A percentile compares a stretch with the other conserved stretches of the same genome.
Evolutionary conservation across 2,113 vertebrate species (phyloP).

Genomic region (Python bivittatus): DNA sequence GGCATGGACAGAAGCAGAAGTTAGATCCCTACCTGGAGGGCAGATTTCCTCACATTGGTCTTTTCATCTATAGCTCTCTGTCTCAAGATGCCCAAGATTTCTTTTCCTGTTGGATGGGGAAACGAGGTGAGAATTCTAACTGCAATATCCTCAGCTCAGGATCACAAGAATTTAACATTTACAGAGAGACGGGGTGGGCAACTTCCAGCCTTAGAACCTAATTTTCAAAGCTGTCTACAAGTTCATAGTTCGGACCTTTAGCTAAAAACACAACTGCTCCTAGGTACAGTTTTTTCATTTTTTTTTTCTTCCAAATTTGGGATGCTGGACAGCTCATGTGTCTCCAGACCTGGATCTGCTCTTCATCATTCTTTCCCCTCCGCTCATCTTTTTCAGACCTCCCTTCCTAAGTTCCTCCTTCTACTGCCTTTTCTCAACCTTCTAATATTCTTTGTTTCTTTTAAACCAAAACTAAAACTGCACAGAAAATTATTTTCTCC

Average conservation of each 20-base stretch:
- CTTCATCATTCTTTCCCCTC: too few relatives aligned
- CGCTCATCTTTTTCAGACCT: background rate
- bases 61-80: slow-evolving; percentile 81
- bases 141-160: background rate
- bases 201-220: background rate
- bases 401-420: background rate
- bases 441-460: background rate
- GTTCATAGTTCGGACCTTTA: background rate
- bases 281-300: too few relatives aligned
- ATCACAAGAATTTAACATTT: background rate
- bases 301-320: background rate
- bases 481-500: background rate
- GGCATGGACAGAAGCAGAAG: background rate
- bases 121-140: background rate
- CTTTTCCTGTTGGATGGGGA: slow-evolving; percentile 71
- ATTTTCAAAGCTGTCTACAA: background rate
- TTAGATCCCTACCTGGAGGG: slow-evolving; percentile 82
- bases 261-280: background rate
- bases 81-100: slow-evolving; percentile 79
- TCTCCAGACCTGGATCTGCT: background rate
- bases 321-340: background rate
- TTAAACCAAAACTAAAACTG: background rate
- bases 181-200: background rate
- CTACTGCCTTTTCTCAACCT: background rate
- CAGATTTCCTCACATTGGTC: slow-evolving; percentile 87